Base-by-base conservation (phyloP, 2,888 invertebrate genomes). In the Hololepta plana region DNA sequence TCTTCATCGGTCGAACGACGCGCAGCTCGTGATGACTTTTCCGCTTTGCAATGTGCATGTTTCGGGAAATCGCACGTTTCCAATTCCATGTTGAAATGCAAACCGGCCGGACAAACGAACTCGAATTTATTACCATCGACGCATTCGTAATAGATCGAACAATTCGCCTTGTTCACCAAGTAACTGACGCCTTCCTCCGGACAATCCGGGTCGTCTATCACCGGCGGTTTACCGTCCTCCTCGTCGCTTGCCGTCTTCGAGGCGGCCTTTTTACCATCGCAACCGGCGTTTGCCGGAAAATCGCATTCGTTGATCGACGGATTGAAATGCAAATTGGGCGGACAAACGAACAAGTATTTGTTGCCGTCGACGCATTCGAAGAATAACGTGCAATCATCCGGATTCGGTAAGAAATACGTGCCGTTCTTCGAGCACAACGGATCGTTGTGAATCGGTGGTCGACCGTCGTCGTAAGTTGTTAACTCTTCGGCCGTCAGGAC, bases 281-380 rank as follows among this genome's bases (percentile, higher is more conserved):
- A 38, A 3, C 31, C 31, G 2, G 35, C 37, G 12, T 30, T 12
- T 11, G 20, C 15, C 1, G 40, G 40, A 31, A 30, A 39, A 26
- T 40, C 38, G 29, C 39, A 39, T n/a, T 35, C 32, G 5, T 35
- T 14, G 6, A 27, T 7, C 4, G 7, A 20, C 7, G 33, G 26
- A 20, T 38, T 38, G 26, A 39, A 39, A 24, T 39, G 35, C 5
- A 38, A 26, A 12, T 32, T 36, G 10, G 11, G 11, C 11, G 38
- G 35, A 19, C 40, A 40, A 7, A 33, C 23, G 24, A 28, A 17
- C 5, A 30, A 20, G 6, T 35, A 15, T 20, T 30, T 30, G 1
- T 25, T 13, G 15, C 34, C 34, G 15, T 32, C 26, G 15, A 28
- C 29, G 23, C 38, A 39, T 15, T 32, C 29, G 28, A 33, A 38